phyloP scores from a whole-genome alignment of 2,797 vertebrate genomes.

The Rhinophrynus dorsalis region DNA sequence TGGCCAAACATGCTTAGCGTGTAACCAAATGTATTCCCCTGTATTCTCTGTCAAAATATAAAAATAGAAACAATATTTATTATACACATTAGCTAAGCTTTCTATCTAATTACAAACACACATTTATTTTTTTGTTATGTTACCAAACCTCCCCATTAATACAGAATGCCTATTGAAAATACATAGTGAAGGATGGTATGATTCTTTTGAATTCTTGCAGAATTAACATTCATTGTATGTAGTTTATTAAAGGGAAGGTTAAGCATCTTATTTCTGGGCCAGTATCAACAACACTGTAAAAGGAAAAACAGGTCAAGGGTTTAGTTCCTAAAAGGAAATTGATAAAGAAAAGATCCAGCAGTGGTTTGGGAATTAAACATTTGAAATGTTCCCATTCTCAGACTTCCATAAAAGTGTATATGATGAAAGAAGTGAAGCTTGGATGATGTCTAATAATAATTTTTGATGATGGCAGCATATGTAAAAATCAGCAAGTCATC shows the following conservation, averaged over 20 bases:
- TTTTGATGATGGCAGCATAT: no score
- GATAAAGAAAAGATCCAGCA: background rate
- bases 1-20: slow-evolving; percentile 91
- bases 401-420: no score
- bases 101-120: background rate
- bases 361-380: background rate
- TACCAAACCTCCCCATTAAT: no score
- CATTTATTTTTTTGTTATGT: no score
- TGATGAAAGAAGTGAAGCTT: no score
- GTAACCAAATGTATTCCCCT: slow-evolving; percentile 74
- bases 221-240: background rate
- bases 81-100: background rate
- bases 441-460: no score
- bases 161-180: no score
- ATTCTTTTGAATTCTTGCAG: no score
- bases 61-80: background rate
- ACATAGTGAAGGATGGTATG: no score
- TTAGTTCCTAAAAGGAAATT: background rate
- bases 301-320: background rate
- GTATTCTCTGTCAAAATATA: slow-evolving; percentile 78
- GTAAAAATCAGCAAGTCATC: no score
- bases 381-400: no score
- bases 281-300: background rate
- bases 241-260: background rate
- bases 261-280: background rate